Conservation (phyloP, 2,797 vertebrate genomes). For the Chaetophractus vellerosus region DNA sequence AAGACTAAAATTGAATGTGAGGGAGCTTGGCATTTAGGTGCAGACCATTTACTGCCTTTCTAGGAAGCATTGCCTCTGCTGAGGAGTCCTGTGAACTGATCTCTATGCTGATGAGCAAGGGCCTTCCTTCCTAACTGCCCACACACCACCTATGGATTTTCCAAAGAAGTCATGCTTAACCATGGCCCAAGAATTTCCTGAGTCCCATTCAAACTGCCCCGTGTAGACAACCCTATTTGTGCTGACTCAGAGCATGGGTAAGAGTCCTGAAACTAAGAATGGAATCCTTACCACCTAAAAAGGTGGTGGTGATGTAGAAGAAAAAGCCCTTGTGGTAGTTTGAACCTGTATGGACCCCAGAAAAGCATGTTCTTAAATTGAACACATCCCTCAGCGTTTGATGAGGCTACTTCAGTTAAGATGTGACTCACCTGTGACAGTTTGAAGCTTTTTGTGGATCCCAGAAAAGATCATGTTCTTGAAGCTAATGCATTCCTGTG, state of each 20-base stretch:
- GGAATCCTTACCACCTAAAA: background rate
- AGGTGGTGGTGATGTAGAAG: background rate
- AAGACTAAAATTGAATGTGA: no score
- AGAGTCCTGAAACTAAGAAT: background rate
- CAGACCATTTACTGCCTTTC: background rate
- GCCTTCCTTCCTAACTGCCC: background rate
- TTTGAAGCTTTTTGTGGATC: no score
- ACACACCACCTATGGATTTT: background rate
- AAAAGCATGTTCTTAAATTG: no score
- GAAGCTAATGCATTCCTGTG: no score
- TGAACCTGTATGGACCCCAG: no score
- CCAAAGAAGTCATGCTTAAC: background rate
- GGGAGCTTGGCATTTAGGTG: background rate
- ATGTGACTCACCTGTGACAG: no score
- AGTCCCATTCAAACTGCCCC: background rate
- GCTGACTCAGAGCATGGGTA: background rate
- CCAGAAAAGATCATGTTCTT: no score
- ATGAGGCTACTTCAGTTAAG: no score
- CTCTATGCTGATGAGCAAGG: background rate
- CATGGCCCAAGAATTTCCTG: background rate
- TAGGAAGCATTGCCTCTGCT: background rate
- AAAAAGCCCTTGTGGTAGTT: background rate
- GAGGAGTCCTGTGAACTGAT: background rate
- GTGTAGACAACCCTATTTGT: background rate
- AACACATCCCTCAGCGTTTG: no score